Conservation (phyloP, 2,113 vertebrate species). For the Rafetus swinhoei region DNA sequence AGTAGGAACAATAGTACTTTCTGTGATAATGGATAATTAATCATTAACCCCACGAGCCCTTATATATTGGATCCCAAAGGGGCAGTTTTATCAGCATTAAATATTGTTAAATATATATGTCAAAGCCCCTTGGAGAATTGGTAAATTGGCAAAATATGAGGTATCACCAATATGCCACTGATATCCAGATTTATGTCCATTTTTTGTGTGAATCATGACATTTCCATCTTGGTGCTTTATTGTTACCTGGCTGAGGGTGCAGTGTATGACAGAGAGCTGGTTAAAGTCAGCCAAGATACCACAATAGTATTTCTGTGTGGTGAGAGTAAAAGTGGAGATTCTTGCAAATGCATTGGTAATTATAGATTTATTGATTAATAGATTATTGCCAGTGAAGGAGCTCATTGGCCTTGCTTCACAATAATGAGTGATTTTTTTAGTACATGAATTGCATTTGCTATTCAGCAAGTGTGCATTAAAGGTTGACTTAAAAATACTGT, state of each 20-base stretch:
- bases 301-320: neutral
- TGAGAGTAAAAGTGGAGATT: slow-evolving; percentile 6
- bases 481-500: slow-evolving; percentile 24
- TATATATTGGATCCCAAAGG: slow-evolving; percentile 4
- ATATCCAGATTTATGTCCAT: neutral
- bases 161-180: slow-evolving; percentile 7
- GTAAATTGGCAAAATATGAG: neutral
- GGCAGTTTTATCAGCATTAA: neutral
- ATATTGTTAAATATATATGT: slow-evolving; percentile 5
- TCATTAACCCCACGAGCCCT: slow-evolving; percentile 16
- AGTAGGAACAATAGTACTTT: slow-evolving; percentile 30
- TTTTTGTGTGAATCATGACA: neutral
- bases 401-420: slow-evolving; percentile 43
- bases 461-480: neutral
- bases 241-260: neutral
- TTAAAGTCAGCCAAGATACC: neutral
- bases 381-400: slow-evolving; percentile 17
- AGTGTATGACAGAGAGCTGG: neutral
- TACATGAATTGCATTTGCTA: neutral
- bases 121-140: slow-evolving; percentile 39
- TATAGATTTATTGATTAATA: neutral
- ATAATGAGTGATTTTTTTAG: slow-evolving; percentile 18
- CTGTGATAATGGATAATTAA: slow-evolving; percentile 41
- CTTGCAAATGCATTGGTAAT: neutral
- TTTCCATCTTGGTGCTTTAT: neutral